Conservation (phyloP, 2,888 invertebrate species). For the Leptopilina syphax region DNA sequence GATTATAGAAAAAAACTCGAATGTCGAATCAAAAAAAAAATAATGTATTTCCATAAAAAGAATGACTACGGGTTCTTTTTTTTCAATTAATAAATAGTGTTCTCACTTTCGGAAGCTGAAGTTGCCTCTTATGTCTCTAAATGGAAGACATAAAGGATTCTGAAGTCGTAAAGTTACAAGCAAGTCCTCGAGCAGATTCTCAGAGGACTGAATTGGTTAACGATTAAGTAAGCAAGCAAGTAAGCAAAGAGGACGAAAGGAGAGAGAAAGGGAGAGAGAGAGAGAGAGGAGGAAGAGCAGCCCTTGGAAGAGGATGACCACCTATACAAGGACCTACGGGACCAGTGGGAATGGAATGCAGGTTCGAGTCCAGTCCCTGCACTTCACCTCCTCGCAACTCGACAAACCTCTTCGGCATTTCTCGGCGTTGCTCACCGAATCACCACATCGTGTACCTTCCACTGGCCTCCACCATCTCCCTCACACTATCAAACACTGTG, state of each 20-base stretch:
- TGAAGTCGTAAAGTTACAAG: slow-evolving; percentile 38
- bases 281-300: slow-evolving; percentile 46
- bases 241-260: slow-evolving; percentile 47
- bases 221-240: slow-evolving; percentile 62
- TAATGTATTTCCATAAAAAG: no score
- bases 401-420: slow-evolving; percentile 61
- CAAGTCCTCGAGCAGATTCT: slow-evolving; percentile 35
- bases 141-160: slow-evolving; percentile 31
- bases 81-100: slow-evolving; percentile 7
- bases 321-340: slow-evolving; percentile 75
- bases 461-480: slow-evolving; percentile 55
- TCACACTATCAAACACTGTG: slow-evolving; percentile 51
- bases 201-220: slow-evolving; percentile 51
- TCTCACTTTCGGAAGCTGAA: slow-evolving; percentile 33
- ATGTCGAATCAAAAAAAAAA: no score
- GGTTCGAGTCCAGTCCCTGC: slow-evolving; percentile 73
- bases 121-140: slow-evolving; percentile 11
- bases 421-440: slow-evolving; percentile 65
- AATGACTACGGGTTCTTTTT: background rate
- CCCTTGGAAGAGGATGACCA: slow-evolving; percentile 62
- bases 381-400: slow-evolving; percentile 63
- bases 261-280: slow-evolving; percentile 47
- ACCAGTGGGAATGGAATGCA: slow-evolving; percentile 77
- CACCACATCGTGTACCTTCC: slow-evolving; percentile 58
- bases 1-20: no score